Base-by-base conservation (phyloP, 2,888 invertebrate species). In the Hyppa rectilinea region DNA sequence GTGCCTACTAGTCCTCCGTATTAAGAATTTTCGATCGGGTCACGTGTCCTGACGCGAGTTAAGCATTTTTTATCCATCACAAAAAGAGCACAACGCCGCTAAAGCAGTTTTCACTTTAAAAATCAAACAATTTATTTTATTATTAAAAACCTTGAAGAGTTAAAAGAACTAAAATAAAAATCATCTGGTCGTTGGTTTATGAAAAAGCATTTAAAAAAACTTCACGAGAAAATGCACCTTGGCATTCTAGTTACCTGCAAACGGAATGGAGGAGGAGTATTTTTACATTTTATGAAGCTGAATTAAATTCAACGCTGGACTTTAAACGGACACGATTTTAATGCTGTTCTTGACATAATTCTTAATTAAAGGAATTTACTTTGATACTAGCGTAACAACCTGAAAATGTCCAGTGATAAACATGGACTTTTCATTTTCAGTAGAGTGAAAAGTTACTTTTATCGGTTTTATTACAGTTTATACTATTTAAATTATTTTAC, bases 191-290 rank as follows among this genome's bases (percentile, higher is more conserved):
- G 23, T 36, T 43, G 52, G 34, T 56, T 74, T 79, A 60, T 40
- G 38, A 36, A 64, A 65, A 80, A 29, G 12, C n/a, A n/a, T 47
- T 52, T 55, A 40, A 61, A 23, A 47, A 20, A 55, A 72, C 45
- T 52, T 26, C 5, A 55, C 29, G 74, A 68, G 60, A 58, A 60
- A 67, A 26, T 31, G 47, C 60, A 80, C 59, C 59, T 34, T 29
- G 80, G 59, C 49, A 65, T 80, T 74, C 55, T 80, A 65, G 80
- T 80, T 75, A 80, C 80, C 80, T 75, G 64, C 23, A 43, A 64
- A 53, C 45, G 79, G 49, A 59, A 50, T 50, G 59, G 34, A 34
- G 56, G 55, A n/a, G 36, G 50, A 74, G 75, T 60, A 74, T 74
- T 75, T 63, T 60, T n/a, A 64, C 64, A 80, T 79, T 63, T 74